Percentiles rank a stretch among this genome's conserved stretches.
These are phyloP conservation scores for Denticeps clupeoides DNA, from an alignment of 2,797 vertebrate genomes.

Conservation along the genomic window DNA sequence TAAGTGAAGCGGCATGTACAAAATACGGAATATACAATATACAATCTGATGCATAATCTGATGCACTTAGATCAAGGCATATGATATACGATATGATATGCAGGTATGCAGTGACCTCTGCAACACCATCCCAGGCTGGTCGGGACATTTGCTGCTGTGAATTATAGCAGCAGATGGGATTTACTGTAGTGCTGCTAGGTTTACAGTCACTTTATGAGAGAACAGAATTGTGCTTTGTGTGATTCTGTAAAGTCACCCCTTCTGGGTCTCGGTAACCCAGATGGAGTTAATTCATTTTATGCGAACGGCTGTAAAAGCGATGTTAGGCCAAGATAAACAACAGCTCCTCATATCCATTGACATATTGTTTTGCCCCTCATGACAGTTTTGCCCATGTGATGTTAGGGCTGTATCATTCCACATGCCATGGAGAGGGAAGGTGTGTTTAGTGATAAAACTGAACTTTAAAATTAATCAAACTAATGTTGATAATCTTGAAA, in stretches of 20 bases:
- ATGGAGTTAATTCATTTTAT: constrained; percentile 10
- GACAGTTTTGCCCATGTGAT: too few relatives aligned
- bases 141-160: constrained; percentile 43
- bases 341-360: too few relatives aligned
- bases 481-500: too few relatives aligned
- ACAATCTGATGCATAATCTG: too few relatives aligned
- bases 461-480: too few relatives aligned
- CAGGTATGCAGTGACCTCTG: constrained; percentile 35
- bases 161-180: constrained; percentile 48
- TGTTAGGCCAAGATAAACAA: background rate
- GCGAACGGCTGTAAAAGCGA: background rate
- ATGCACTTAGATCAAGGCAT: too few relatives aligned
- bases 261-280: constrained; percentile 18
- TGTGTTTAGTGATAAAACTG: too few relatives aligned
- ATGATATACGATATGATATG: constrained; percentile 2
- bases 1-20: too few relatives aligned
- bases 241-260: constrained; percentile 32
- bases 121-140: constrained; percentile 23
- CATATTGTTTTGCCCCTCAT: too few relatives aligned
- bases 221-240: constrained; percentile 33
- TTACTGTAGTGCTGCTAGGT: constrained; percentile 47
- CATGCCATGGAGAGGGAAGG: too few relatives aligned
- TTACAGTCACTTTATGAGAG: constrained; percentile 37
- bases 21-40: too few relatives aligned
- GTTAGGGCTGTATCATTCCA: too few relatives aligned